Conservation (phyloP, 2,113 vertebrate species). For the Stomatorhinus ivindoensis region DNA sequence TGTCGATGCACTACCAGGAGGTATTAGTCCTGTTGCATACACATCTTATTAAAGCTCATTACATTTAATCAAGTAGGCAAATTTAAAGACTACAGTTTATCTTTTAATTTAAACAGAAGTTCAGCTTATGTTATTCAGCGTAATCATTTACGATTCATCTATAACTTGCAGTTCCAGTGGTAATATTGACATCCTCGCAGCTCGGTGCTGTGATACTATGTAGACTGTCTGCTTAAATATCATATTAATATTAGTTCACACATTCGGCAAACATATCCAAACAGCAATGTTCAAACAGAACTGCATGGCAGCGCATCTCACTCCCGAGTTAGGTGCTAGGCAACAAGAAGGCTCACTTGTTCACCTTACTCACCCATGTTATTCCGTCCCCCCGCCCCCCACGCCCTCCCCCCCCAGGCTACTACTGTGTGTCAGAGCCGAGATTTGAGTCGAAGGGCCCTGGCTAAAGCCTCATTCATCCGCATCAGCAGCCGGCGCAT, state of each 20-base stretch:
- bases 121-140: not conserved
- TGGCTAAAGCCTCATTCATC: not conserved
- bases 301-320: not conserved
- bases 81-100: not conserved
- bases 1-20: not conserved
- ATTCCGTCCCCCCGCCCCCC: not conserved
- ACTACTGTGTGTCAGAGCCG: not conserved
- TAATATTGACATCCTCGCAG: not conserved
- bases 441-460: not conserved
- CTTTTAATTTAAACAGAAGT: not conserved
- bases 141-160: not conserved
- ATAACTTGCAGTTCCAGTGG: not conserved
- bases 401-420: not conserved
- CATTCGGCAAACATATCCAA: not conserved
- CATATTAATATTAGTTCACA: constrained; percentile 10
- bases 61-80: not conserved
- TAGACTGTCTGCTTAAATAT: not conserved
- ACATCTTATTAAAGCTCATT: not conserved
- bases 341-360: not conserved
- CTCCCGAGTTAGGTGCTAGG: not conserved
- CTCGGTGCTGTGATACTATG: not conserved
- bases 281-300: not conserved
- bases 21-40: not conserved
- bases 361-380: not conserved
- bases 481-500: not conserved